Evolutionary conservation across 2,797 vertebrate species (phyloP).

Genomic region (Eutrigla gurnardus): DNA sequence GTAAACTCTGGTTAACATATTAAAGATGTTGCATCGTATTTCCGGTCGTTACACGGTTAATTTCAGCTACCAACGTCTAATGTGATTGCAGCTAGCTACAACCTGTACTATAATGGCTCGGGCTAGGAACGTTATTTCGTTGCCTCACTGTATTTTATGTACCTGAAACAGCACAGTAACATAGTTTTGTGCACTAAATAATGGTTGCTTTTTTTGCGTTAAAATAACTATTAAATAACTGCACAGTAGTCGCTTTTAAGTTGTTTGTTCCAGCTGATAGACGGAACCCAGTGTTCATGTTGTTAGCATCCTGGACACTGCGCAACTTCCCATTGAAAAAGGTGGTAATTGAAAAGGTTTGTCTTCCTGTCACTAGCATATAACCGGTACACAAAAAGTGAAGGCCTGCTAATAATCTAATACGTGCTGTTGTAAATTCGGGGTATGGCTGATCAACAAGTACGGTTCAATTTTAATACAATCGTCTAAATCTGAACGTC

Average conservation of each 20-base stretch:
- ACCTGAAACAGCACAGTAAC: background rate
- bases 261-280: background rate
- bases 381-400: rapidly evolving
- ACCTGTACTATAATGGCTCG: background rate
- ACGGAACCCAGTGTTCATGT: background rate
- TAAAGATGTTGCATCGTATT: rapidly evolving
- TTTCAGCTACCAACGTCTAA: background rate
- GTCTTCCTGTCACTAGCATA: too few species aligned
- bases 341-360: rapidly evolving
- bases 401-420: rapidly evolving
- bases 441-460: background rate
- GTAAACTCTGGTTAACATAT: background rate
- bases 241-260: background rate
- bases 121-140: background rate
- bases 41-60: background rate
- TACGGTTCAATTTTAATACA: background rate
- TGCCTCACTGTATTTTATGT: background rate
- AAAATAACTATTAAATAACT: rapidly evolving
- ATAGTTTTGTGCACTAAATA: background rate
- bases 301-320: slow-evolving; percentile 11
- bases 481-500: background rate
- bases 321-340: background rate
- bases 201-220: rapidly evolving
- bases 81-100: slow-evolving; percentile 25
- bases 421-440: background rate